Conservation (phyloP, 2,797 vertebrate genomes). For the Fistularia tabacaria region DNA sequence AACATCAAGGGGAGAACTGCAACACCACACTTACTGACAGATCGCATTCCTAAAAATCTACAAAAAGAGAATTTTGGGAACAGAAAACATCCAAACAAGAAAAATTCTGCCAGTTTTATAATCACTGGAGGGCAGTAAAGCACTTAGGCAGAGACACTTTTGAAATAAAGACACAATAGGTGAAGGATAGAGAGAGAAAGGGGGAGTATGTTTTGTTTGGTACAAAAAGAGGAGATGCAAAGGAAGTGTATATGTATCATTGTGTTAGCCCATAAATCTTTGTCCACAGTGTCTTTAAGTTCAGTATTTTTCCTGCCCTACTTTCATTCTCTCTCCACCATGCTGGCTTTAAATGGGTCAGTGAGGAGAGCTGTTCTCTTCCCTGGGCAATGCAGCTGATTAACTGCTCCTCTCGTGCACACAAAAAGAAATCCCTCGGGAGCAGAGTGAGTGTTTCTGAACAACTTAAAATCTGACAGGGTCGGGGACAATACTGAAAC, state of each 20-base stretch:
- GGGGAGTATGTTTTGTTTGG: too few relatives aligned
- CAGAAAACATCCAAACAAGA: background rate
- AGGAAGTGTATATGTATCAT: conserved; percentile 13
- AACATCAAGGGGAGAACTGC: conserved; percentile 5
- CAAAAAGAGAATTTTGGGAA: background rate
- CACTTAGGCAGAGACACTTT: conserved; percentile 8
- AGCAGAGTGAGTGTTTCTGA: conserved; percentile 17
- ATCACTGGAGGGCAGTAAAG: conserved; percentile 13
- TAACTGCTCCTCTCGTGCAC: conserved; percentile 22
- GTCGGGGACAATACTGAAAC: conserved; percentile 1
- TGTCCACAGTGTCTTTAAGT: conserved; percentile 21
- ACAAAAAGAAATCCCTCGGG: conserved; percentile 22
- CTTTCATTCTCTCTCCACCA: conserved; percentile 44
- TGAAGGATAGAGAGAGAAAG: background rate
- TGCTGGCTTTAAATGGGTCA: conserved; percentile 64
- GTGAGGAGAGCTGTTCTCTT: conserved; percentile 46
- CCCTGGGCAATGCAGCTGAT: conserved; percentile 56
- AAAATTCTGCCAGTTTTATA: conserved; percentile 1
- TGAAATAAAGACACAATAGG: conserved; percentile 4
- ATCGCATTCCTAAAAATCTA: background rate
- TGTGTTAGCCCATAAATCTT: conserved; percentile 11
- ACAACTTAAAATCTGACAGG: conserved; percentile 18
- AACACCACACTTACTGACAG: conserved; percentile 5
- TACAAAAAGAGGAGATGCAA: background rate
- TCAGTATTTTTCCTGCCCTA: conserved; percentile 46